Evolutionary conservation across 2,797 vertebrate genomes (phyloP).

Genomic region (Esox masquinongy): DNA sequence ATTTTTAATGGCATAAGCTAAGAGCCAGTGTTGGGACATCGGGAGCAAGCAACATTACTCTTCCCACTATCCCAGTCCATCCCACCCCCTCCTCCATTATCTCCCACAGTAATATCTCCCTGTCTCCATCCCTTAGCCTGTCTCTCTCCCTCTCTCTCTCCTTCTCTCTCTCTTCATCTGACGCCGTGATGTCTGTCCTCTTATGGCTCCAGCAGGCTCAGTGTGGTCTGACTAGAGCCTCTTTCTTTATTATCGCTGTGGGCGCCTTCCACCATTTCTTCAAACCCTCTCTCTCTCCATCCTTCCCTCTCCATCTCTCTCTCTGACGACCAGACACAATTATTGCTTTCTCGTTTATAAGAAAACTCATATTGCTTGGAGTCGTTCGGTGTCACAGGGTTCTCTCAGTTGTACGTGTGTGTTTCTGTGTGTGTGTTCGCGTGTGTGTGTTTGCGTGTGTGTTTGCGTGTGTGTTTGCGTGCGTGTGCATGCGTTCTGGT

Average conservation of each 20-base stretch:
- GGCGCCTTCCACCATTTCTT: neutral
- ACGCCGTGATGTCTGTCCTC: slow-evolving; percentile 21
- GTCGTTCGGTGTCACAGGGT: slow-evolving; percentile 16
- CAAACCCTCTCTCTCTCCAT: neutral
- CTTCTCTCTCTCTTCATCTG: slow-evolving; percentile 2
- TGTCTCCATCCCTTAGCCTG: no score
- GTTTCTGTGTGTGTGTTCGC: neutral
- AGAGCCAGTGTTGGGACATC: slow-evolving; percentile 31
- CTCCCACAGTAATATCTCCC: slow-evolving; percentile 5
- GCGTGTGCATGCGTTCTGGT: neutral
- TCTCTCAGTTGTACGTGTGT: neutral
- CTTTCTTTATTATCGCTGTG: slow-evolving; percentile 24
- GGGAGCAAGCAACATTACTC: slow-evolving; percentile 9
- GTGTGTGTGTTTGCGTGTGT: no score
- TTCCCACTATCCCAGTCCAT: slow-evolving; percentile 24
- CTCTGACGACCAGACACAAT: slow-evolving; percentile 1
- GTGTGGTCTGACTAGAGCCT: slow-evolving; percentile 10
- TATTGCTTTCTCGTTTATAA: slow-evolving; percentile 18
- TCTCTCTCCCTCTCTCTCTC: no score
- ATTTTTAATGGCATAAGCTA: slow-evolving; percentile 37
- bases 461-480: neutral
- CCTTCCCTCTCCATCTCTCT: neutral
- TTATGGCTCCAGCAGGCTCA: slow-evolving; percentile 28
- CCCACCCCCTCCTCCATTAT: slow-evolving; percentile 8
- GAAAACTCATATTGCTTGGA: slow-evolving; percentile 23